phyloP scores from a whole-genome alignment of 2,113 vertebrate genomes.

The Maccullochella peelii region DNA sequence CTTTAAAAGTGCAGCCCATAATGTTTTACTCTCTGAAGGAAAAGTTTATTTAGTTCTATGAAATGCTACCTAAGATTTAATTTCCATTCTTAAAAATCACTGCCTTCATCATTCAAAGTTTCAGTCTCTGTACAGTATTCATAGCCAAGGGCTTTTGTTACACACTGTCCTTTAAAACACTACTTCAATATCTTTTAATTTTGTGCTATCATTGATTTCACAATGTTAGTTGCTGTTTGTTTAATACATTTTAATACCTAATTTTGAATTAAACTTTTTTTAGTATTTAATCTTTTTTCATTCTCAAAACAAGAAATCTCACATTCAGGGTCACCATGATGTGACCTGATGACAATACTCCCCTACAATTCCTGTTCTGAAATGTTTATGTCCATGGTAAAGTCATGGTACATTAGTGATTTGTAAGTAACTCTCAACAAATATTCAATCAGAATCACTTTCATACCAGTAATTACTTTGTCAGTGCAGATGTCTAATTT shows the following conservation, averaged over 20 bases:
- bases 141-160: neutral
- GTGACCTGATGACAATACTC: neutral
- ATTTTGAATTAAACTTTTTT: neutral
- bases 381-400: neutral
- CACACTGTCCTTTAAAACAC: neutral
- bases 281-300: neutral
- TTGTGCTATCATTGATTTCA: neutral
- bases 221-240: neutral
- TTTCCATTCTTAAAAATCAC: neutral
- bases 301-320: neutral
- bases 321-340: neutral
- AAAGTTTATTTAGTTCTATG: conserved; percentile 14
- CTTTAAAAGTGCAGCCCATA: conserved; percentile 4
- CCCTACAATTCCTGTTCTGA: neutral
- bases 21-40: conserved; percentile 18
- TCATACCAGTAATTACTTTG: conserved; percentile 19
- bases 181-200: neutral
- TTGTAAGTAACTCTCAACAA: conserved; percentile 14
- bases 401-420: neutral
- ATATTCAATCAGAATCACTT: conserved; percentile 2
- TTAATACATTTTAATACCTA: neutral
- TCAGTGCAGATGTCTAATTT: neutral
- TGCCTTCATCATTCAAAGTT: neutral
- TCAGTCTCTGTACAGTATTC: neutral
- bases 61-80: conserved; percentile 7